phyloP scores from a whole-genome alignment of 2,113 vertebrate genomes.

The Sylvietta virens region DNA sequence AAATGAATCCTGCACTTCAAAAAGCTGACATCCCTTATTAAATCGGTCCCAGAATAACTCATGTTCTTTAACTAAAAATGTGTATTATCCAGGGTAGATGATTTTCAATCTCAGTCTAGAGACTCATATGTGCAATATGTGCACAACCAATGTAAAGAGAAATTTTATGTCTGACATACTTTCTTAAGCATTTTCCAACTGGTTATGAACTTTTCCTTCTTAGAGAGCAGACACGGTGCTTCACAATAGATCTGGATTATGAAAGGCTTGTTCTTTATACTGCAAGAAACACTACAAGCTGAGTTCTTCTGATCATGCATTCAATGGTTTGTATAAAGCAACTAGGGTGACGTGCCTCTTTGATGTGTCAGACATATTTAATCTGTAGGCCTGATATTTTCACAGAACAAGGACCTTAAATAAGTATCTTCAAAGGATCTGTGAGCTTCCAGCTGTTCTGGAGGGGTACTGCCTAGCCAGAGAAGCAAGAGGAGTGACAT shows the following conservation, averaged over 20 bases:
- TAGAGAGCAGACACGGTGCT: not conserved
- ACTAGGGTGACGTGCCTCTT: not conserved
- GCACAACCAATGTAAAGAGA: not conserved
- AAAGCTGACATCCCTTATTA: not conserved
- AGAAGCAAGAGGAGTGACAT: not conserved
- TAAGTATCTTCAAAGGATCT: not conserved
- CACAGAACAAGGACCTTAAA: not conserved
- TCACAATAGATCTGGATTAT: not conserved
- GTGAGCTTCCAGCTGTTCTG: not conserved
- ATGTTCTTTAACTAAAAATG: not conserved
- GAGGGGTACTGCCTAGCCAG: not conserved
- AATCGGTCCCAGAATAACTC: not conserved
- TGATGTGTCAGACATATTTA: not conserved
- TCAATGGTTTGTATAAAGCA: conserved; percentile 14
- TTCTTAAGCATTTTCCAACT: not conserved
- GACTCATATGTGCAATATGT: not conserved
- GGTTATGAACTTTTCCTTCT: not conserved
- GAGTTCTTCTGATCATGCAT: not conserved
- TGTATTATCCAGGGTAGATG: not conserved
- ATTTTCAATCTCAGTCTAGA: not conserved
- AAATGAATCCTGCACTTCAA: not conserved
- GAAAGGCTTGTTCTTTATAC: not conserved
- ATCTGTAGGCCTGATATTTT: not conserved
- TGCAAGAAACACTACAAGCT: not conserved
- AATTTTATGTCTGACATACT: not conserved